These are phyloP conservation scores for Xanthostigma xanthostigma DNA, from an alignment of 2,888 invertebrate species.

Conservation along the genomic window DNA sequence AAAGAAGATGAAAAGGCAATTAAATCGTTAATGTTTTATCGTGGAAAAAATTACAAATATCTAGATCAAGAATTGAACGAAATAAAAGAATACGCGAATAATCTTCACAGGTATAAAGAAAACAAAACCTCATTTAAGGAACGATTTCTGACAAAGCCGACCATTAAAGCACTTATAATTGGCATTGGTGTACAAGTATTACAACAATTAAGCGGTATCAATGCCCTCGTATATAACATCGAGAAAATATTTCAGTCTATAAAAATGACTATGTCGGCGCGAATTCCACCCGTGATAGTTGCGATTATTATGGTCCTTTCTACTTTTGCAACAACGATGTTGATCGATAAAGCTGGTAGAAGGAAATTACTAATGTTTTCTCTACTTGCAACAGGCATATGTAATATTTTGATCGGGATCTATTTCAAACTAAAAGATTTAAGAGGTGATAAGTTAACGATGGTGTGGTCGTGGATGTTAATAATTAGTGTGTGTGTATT, in stretches of 20 bases:
- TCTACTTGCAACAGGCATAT: constrained; percentile 49
- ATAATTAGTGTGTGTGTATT: constrained; percentile 27
- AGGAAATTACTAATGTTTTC: constrained; percentile 59
- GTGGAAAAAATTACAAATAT: constrained; percentile 49
- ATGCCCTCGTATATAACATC: constrained; percentile 66
- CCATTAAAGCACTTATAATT: constrained; percentile 22
- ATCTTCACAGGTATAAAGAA: constrained; percentile 9
- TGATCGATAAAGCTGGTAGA: constrained; percentile 65
- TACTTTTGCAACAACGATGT: constrained; percentile 46
- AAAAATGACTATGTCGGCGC: constrained; percentile 16
- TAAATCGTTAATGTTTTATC: constrained; percentile 46
- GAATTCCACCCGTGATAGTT: constrained; percentile 42
- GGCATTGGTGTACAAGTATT: constrained; percentile 36
- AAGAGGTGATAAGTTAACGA: constrained; percentile 25
- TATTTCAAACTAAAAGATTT: constrained; percentile 48
- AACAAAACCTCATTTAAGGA: not conserved
- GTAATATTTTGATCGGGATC: constrained; percentile 48
- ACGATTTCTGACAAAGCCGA: constrained; percentile 11
- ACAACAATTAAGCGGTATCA: constrained; percentile 65
- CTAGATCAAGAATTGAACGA: constrained; percentile 43
- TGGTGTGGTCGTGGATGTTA: constrained; percentile 22
- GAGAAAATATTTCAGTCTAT: constrained; percentile 53
- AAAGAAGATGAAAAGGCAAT: constrained; percentile 37
- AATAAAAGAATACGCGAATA: constrained; percentile 33
- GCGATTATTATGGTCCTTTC: constrained; percentile 61